Conservation (phyloP, 2,113 vertebrate species). For the Myiagra hebetior region DNA sequence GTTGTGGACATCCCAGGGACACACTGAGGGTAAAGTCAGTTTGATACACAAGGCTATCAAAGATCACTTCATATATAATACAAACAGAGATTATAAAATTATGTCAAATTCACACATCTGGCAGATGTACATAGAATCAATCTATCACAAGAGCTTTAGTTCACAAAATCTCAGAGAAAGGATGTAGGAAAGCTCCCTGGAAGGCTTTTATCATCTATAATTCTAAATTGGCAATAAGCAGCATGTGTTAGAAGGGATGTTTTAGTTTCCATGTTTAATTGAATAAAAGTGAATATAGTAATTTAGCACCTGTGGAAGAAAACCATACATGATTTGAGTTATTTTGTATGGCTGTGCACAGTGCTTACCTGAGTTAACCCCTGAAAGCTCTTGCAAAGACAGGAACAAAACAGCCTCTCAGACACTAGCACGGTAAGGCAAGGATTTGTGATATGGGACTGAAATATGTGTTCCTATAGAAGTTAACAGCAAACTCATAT, state of each 20-base stretch:
- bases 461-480: not conserved
- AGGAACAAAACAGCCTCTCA: not conserved
- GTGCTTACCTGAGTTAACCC: not conserved
- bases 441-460: not conserved
- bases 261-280: not conserved
- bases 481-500: not conserved
- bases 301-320: not conserved
- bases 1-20: not conserved
- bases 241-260: not conserved
- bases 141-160: not conserved
- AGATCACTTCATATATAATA: not conserved
- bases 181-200: not conserved
- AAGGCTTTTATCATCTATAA: not conserved
- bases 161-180: not conserved
- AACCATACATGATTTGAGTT: not conserved
- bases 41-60: not conserved
- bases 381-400: not conserved
- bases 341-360: not conserved
- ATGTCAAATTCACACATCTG: not conserved
- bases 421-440: rapidly evolving
- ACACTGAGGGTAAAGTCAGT: not conserved
- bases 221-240: not conserved
- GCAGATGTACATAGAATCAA: not conserved
- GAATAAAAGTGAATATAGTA: not conserved
- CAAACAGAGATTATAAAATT: not conserved